Evolutionary conservation across 2,797 vertebrate genomes (phyloP).

Genomic region (Phataginus tricuspis): DNA sequence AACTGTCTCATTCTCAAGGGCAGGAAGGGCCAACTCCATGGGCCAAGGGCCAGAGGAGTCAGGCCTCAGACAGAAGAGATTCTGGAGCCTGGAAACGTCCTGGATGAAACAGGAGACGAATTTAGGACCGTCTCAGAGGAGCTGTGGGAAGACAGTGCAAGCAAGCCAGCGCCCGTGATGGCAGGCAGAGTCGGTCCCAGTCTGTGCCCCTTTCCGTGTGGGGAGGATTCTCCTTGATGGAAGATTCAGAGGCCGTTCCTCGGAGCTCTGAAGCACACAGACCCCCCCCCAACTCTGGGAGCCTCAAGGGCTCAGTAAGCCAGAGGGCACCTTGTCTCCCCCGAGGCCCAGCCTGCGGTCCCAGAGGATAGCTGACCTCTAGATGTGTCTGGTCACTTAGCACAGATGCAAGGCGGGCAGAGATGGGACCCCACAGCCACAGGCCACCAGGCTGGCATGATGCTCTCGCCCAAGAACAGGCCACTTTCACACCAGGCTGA

Average conservation of each 20-base stretch:
- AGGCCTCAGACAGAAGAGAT: not conserved
- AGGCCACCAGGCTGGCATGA: not conserved
- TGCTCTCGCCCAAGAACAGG: not conserved
- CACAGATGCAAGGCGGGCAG: not conserved
- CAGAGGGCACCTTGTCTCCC: not conserved
- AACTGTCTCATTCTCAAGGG: not conserved
- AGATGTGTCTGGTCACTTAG: not conserved
- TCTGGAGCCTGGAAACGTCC: not conserved
- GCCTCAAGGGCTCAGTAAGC: not conserved
- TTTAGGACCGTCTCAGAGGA: not conserved
- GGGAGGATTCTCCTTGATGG: not conserved
- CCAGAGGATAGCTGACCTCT: not conserved
- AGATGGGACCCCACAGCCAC: not conserved
- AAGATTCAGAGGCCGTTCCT: not conserved
- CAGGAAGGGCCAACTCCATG: not conserved
- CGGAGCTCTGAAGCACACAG: not conserved
- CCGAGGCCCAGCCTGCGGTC: not conserved
- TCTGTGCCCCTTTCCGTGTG: fast-evolving
- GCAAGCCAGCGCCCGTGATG: not conserved
- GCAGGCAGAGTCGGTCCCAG: fast-evolving
- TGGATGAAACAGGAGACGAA: not conserved
- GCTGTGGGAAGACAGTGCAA: fast-evolving
- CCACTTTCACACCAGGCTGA: no score
- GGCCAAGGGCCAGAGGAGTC: not conserved
- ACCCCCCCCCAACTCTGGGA: not conserved